Conservation (phyloP, 2,797 vertebrate species). For the Valencia hispanica region DNA sequence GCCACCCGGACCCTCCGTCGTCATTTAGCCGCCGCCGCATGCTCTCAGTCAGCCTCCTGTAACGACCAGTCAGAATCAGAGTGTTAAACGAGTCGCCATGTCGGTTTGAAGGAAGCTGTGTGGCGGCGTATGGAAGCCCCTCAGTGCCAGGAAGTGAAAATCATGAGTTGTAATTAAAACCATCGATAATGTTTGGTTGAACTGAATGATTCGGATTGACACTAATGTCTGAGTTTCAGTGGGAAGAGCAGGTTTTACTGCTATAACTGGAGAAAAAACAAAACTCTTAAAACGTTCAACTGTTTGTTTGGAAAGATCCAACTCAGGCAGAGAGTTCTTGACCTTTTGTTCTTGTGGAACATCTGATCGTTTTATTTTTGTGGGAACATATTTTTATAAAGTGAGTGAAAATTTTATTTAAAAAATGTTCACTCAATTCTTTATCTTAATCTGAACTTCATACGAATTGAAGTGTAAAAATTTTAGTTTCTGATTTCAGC, state of each 20-base stretch:
- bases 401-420: conserved; percentile 7
- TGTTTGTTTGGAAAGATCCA: neutral
- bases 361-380: neutral
- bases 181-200: neutral
- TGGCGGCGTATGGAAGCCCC: neutral
- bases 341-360: conserved; percentile 12
- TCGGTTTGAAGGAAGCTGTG: neutral
- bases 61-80: neutral
- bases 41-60: neutral
- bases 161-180: neutral
- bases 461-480: neutral
- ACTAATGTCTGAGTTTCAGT: neutral
- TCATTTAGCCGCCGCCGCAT: conserved; percentile 64
- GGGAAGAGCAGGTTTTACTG: conserved; percentile 8
- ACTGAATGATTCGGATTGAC: neutral
- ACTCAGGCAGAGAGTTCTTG: conserved; percentile 2
- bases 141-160: conserved; percentile 1
- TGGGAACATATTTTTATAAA: conserved; percentile 6
- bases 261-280: conserved; percentile 5
- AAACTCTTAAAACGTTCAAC: neutral
- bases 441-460: neutral
- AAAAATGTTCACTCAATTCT: conserved; percentile 9
- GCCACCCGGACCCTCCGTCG: conserved; percentile 67
- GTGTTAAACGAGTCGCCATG: neutral
- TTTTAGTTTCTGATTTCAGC: neutral